Percentiles rank a stretch among this genome's conserved stretches.
Conservation (phyloP, 2,797 vertebrate species). For the Poecilia wingei region DNA sequence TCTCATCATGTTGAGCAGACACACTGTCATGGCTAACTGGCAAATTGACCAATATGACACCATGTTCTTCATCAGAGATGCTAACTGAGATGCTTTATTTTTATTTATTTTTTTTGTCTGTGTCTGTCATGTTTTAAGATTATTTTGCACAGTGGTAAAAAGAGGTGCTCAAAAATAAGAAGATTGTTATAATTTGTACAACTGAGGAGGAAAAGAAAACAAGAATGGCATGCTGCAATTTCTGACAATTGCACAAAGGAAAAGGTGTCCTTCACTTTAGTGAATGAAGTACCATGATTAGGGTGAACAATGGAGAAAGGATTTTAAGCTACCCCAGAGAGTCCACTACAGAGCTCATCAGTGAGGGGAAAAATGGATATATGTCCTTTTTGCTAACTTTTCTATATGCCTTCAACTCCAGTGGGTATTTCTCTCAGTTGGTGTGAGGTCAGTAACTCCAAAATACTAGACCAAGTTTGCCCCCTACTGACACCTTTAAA, state of each 20-base stretch:
- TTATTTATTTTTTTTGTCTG: background rate
- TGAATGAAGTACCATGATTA: constrained; percentile 22
- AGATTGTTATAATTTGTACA: background rate
- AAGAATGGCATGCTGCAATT: background rate
- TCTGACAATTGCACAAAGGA: constrained; percentile 21
- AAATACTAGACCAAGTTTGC: constrained; percentile 74
- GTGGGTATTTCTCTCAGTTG: constrained; percentile 34
- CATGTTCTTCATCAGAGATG: background rate
- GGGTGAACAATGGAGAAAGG: constrained; percentile 6
- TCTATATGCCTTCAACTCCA: background rate
- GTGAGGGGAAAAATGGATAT: constrained; percentile 7
- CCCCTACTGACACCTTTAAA: constrained; percentile 71
- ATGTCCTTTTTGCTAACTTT: constrained; percentile 27
- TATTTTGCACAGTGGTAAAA: background rate
- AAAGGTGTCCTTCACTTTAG: constrained; percentile 16
- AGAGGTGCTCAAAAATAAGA: background rate
- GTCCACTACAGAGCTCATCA: constrained; percentile 24
- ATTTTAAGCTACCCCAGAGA: constrained; percentile 22
- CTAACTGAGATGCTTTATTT: background rate
- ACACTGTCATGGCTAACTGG: background rate
- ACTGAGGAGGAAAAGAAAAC: background rate
- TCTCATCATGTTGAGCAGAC: background rate
- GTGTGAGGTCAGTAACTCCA: constrained; percentile 44
- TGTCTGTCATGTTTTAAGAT: background rate
- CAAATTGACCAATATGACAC: background rate